Evolutionary conservation across 2,888 invertebrate species (phyloP).

Genomic region (Phalangium opilio): DNA sequence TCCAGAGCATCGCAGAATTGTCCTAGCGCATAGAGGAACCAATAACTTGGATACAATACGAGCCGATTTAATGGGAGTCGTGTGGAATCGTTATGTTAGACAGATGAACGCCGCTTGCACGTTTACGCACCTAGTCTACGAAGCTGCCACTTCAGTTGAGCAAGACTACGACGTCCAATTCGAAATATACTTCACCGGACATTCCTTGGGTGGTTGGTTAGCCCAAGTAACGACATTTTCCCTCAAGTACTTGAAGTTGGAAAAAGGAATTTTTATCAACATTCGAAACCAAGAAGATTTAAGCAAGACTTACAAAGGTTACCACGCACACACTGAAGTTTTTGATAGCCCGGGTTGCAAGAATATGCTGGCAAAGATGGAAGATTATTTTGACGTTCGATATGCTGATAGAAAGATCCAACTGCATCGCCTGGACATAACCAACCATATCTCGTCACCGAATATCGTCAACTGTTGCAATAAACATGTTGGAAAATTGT

Average conservation of each 20-base stretch:
- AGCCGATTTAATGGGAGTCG: background rate
- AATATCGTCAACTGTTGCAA: conserved; percentile 2
- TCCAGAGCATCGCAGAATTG: background rate
- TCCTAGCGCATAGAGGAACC: conserved; percentile 1
- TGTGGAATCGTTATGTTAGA: background rate
- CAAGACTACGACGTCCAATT: background rate
- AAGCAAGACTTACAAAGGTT: background rate
- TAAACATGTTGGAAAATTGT: background rate
- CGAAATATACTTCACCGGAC: background rate
- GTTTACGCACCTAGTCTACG: background rate
- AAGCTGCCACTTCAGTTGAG: background rate
- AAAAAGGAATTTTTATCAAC: no score
- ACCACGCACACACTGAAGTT: background rate
- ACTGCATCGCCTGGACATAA: background rate
- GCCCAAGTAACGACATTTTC: conserved; percentile 1
- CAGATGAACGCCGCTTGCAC: conserved; percentile 3
- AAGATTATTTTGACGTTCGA: background rate
- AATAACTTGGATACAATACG: background rate
- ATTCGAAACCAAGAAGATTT: no score
- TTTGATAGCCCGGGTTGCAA: conserved; percentile 2
- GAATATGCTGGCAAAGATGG: background rate
- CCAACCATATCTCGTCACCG: background rate
- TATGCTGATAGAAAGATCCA: no score
- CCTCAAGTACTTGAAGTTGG: background rate
- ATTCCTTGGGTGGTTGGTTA: conserved; percentile 1